phyloP scores from a whole-genome alignment of 30 jellyfish, hydroid and myxozoan genomes.

The Hydractinia echinata region DNA sequence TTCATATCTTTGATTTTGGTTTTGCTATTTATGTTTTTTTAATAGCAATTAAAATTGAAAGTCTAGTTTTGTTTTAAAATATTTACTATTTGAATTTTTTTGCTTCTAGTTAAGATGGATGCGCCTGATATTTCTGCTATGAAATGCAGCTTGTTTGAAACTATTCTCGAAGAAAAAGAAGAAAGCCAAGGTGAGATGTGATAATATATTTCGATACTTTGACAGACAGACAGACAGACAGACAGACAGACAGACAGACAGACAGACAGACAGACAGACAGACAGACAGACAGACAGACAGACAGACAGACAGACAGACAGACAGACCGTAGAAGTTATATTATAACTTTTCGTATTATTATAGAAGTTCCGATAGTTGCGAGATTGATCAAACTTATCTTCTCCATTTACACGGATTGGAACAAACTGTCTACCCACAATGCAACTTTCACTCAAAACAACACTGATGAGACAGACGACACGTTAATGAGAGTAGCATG shows the following conservation, averaged over 20 bases:
- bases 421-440: background rate
- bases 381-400: slow-evolving; percentile 23
- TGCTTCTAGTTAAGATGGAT: background rate
- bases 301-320: too few relatives aligned
- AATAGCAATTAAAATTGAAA: too few relatives aligned
- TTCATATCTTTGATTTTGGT: too few relatives aligned
- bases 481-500: slow-evolving; percentile 17
- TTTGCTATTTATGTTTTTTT: too few relatives aligned
- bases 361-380: slow-evolving; percentile 26
- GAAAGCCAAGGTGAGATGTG: slow-evolving; percentile 7
- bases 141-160: slow-evolving; percentile 21
- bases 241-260: too few relatives aligned
- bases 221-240: too few relatives aligned
- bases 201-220: too few relatives aligned
- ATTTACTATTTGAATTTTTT: too few relatives aligned
- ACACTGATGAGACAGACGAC: background rate
- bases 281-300: too few relatives aligned
- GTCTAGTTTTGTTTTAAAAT: too few relatives aligned
- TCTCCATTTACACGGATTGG: slow-evolving; percentile 14
- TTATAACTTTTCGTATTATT: background rate
- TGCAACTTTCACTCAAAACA: background rate
- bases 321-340: background rate
- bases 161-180: slow-evolving; percentile 15
- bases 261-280: too few relatives aligned
- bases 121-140: slow-evolving; percentile 12